Evolutionary conservation across 2,113 vertebrate species (phyloP), one percentile per base, ranked within the genome.

Genomic region (Anseranas semipalmata): DNA sequence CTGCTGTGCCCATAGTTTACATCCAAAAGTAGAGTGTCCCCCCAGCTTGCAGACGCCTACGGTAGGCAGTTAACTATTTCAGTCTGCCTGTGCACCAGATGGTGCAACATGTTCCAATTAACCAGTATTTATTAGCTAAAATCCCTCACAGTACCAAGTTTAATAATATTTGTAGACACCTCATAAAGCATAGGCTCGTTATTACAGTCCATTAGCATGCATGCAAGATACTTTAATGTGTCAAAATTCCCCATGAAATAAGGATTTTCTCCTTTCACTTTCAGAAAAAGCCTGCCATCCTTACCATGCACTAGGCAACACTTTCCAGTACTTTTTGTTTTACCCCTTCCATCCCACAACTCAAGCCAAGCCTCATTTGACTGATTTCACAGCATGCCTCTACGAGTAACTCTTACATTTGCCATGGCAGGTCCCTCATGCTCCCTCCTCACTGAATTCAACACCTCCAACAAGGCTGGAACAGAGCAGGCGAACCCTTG

Each of bases 181-280:
- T 92, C 89, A 70, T 78, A 93, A 96, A 96, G 81, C 94, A 66
- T 1, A 2, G 33, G 21, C 67, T 90, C 1, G 0, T 96, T 95
- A 90, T 48, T 83, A 43, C 55, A 85, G 77, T 19, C 87, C 77
- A 74, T 95, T 94, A 96, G 79, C 74, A 73, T 0, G 84, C 91
- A 13, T 78, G 45, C 68, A 33, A 89, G 83, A n/a, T 17, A 92
- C 94, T 94, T 95, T 95, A 96, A 96, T 83, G 94, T 89, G 92
- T 43, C 87, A 95, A 83, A 95, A 93, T 52, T 37, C 70, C 80
- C 95, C 92, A 46, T 96, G 86, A 96, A 95, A 93, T 79, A 87
- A 41, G 2, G 1, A 92, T 96, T 96, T 96, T 95, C 94, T 87
- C 90, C 87, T 79, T 79, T 43, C 19, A 35, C 46, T 77, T 56